These are phyloP conservation scores for Sussaba pulchella DNA, from an alignment of 2,888 invertebrate genomes.

Conservation along the genomic window DNA sequence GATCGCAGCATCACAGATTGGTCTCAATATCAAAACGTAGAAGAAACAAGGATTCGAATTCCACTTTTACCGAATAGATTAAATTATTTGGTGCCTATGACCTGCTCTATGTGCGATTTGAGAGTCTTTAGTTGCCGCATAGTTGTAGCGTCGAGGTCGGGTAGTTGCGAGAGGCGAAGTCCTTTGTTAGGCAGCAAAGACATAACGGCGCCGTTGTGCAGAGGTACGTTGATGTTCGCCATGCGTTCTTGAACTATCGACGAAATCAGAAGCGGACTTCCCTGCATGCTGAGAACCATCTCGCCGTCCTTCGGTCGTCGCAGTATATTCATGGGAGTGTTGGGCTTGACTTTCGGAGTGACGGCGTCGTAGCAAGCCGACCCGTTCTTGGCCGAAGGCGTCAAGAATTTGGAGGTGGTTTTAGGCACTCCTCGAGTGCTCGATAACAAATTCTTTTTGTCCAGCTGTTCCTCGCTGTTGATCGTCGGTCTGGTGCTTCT, in stretches of 20 bases:
- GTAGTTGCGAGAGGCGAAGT: slow-evolving; percentile 83
- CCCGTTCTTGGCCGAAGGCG: slow-evolving; percentile 70
- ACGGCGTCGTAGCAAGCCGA: slow-evolving; percentile 69
- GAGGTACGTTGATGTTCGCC: slow-evolving; percentile 89
- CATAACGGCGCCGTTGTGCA: slow-evolving; percentile 87
- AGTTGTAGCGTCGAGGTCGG: slow-evolving; percentile 81
- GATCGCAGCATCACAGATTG: no score
- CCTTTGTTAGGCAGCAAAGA: slow-evolving; percentile 87
- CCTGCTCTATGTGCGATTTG: slow-evolving; percentile 78
- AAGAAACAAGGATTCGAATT: not conserved
- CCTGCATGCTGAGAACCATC: slow-evolving; percentile 89
- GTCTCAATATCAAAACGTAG: no score
- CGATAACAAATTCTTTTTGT: slow-evolving; percentile 42
- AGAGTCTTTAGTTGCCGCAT: slow-evolving; percentile 77
- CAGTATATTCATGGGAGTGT: slow-evolving; percentile 87
- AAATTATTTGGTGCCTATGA: slow-evolving; percentile 65
- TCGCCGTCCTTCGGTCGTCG: slow-evolving; percentile 88
- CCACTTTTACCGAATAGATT: not conserved
- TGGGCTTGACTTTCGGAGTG: slow-evolving; percentile 86
- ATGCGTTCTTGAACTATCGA: slow-evolving; percentile 84
- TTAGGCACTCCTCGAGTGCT: slow-evolving; percentile 49
- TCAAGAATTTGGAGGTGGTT: slow-evolving; percentile 70
- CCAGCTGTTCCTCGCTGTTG: slow-evolving; percentile 31
- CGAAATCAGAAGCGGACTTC: slow-evolving; percentile 88
- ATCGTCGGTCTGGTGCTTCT: slow-evolving; percentile 65